phyloP scores from a whole-genome alignment of 1,140 invertebrate species.

The Solenopsis invicta region DNA sequence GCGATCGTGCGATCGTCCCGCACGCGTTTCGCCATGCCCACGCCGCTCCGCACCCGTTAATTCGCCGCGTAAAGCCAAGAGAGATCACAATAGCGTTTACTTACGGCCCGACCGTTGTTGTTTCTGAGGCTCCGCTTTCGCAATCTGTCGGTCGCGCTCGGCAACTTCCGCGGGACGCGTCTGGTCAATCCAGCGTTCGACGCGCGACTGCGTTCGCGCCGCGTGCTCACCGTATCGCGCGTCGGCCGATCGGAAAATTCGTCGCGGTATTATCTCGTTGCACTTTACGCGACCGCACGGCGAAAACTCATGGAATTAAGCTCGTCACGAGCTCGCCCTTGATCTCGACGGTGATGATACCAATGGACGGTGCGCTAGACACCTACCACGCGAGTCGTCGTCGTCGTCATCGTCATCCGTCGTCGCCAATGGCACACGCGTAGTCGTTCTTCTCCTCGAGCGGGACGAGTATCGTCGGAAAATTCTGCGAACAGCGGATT shows the following conservation, averaged over 20 bases:
- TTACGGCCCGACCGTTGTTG: slow-evolving; percentile 86
- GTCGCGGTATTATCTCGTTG: not conserved
- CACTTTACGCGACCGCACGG: not conserved
- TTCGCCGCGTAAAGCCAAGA: slow-evolving; percentile 70
- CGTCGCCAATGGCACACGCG: not conserved
- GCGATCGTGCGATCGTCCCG: slow-evolving; percentile 29
- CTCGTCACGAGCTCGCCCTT: slow-evolving; percentile 54
- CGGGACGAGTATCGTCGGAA: not conserved
- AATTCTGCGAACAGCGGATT: too few relatives aligned
- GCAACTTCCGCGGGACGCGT: slow-evolving; percentile 74
- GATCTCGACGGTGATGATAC: slow-evolving; percentile 69
- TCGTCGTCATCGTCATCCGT: too few relatives aligned
- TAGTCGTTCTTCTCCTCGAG: slow-evolving; percentile 24
- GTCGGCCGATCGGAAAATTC: slow-evolving; percentile 29
- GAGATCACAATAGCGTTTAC: slow-evolving; percentile 82
- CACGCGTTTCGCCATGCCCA: not conserved
- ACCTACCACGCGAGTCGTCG: slow-evolving; percentile 61
- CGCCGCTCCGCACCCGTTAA: slow-evolving; percentile 41
- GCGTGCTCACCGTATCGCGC: not conserved
- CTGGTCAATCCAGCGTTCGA: slow-evolving; percentile 68
- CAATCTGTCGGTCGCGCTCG: slow-evolving; percentile 82
- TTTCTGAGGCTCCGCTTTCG: slow-evolving; percentile 85
- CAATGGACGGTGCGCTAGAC: slow-evolving; percentile 73
- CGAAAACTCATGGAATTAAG: not conserved
- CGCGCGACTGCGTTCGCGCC: slow-evolving; percentile 46